Base-by-base conservation (phyloP, 2,113 vertebrate species). In the Barnardius zonarius region DNA sequence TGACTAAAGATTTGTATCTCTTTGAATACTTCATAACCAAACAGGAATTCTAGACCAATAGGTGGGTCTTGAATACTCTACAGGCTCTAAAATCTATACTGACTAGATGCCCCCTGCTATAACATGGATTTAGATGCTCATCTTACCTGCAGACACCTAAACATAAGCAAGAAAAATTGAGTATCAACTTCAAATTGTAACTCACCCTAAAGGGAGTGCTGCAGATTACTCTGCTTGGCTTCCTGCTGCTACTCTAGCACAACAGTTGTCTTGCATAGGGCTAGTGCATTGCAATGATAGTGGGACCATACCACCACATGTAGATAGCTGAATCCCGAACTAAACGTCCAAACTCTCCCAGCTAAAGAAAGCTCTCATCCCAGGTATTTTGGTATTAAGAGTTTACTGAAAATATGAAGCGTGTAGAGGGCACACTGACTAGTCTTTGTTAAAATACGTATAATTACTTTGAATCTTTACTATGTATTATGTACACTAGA, bases 241-340 rank as follows among this genome's bases (percentile, higher is more conserved):
- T 90, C 31, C 46, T 63, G 10, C 13, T 78, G 20, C 51, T 70
- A 13, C 27, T 43, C 35, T 7, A 59, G 67, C 9, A 44, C 22
- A 39, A 46, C 0, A 59, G 11, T 6, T 28, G 28, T 6, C 35
- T 52, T 63, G 37, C 17, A 30, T 0, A 33, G 22, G 17, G 17
- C 22, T 35, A 49, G 35, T 2, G 46, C 8, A 27, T 49, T 52
- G 39, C 37, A 49, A 9, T 0, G 0, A 19, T 5, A 11, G 77
- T 48, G 28, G 64, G 24, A 19, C 33, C 14, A 28, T 6, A 54
- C 13, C 39, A 61, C 23, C 3, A 5, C 8, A 61, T 0, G 8
- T 4, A 43, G 10, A 28, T 4, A 78, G 51, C 13, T 33, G 51
- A 84, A 52, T 39, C 41, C 39, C 51, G 15, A 48, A 67, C 25